A percentile compares a stretch with the other conserved stretches of the same genome.
phyloP scores from a whole-genome alignment of 2,797 vertebrate species.

The Mus spretus region DNA sequence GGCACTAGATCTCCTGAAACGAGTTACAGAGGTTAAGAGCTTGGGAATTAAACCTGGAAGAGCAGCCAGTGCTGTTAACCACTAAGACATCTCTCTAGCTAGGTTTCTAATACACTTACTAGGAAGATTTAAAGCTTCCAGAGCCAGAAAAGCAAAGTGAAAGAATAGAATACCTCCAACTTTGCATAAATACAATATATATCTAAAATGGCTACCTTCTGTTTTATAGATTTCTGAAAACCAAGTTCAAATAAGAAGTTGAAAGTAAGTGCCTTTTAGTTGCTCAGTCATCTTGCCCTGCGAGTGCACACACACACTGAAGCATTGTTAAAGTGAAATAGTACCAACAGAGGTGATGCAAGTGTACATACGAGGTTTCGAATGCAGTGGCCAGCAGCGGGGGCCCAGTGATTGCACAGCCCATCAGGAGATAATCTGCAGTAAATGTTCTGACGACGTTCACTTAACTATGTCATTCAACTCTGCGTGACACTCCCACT shows the following conservation, averaged over 20 bases:
- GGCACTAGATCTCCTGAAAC: background rate
- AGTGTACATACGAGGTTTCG: background rate
- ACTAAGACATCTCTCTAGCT: background rate
- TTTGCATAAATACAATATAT: background rate
- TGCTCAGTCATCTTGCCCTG: background rate
- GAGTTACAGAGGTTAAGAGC: background rate
- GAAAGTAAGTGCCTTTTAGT: constrained; percentile 28
- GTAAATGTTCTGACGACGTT: background rate
- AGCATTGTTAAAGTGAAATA: background rate
- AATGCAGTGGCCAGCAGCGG: background rate
- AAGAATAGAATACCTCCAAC: background rate
- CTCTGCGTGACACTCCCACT: background rate
- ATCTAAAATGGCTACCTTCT: background rate
- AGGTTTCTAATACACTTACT: background rate
- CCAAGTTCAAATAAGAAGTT: background rate
- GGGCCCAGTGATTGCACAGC: background rate
- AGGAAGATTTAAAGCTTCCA: background rate
- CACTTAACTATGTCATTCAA: background rate
- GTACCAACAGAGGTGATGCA: accelerated
- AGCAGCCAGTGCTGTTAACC: background rate
- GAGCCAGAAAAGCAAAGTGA: background rate
- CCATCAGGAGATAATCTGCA: background rate
- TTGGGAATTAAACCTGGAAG: background rate
- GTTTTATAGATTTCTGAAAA: background rate
- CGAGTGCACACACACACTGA: background rate